Conservation (phyloP, 2,113 vertebrate species). For the Oryzias melastigma region DNA sequence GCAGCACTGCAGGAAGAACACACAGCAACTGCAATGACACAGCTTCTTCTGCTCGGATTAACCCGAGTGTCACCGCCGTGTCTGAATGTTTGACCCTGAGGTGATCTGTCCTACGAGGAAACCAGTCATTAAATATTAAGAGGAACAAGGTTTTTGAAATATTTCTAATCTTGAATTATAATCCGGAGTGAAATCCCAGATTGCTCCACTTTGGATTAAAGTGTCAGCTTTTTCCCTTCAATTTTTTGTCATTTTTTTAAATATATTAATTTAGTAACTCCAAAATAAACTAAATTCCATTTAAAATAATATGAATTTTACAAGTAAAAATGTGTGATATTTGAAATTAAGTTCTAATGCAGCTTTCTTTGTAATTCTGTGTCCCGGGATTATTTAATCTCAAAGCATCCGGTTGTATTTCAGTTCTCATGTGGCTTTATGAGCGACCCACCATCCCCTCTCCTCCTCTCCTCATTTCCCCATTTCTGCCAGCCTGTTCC, state of each 20-base stretch:
- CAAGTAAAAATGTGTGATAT: no score
- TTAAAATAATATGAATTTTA: no score
- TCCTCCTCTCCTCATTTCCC: slow-evolving; percentile 3
- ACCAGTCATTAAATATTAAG: no score
- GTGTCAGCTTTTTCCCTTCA: no score
- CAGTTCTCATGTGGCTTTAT: slow-evolving; percentile 7
- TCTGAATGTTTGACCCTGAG: not conserved
- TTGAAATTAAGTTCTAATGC: not conserved
- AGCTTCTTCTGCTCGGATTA: slow-evolving; percentile 41
- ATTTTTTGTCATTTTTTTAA: no score
- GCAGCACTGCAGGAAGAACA: slow-evolving; percentile 54
- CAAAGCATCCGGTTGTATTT: not conserved
- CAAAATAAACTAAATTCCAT: no score
- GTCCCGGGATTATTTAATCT: not conserved
- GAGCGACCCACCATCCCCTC: slow-evolving; percentile 12
- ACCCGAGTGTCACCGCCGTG: slow-evolving; percentile 4
- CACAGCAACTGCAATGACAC: slow-evolving; percentile 56
- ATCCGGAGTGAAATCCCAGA: no score
- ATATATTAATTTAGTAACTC: no score
- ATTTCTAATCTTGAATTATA: no score
- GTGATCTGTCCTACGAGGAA: not conserved
- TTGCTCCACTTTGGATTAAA: no score
- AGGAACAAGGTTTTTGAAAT: not conserved
- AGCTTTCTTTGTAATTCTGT: not conserved
- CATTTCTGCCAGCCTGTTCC: not conserved